Percentiles rank a stretch among this genome's conserved stretches.
These are phyloP conservation scores for Hetaerina americana DNA, from an alignment of 1,140 invertebrate species.

Conservation along the genomic window DNA sequence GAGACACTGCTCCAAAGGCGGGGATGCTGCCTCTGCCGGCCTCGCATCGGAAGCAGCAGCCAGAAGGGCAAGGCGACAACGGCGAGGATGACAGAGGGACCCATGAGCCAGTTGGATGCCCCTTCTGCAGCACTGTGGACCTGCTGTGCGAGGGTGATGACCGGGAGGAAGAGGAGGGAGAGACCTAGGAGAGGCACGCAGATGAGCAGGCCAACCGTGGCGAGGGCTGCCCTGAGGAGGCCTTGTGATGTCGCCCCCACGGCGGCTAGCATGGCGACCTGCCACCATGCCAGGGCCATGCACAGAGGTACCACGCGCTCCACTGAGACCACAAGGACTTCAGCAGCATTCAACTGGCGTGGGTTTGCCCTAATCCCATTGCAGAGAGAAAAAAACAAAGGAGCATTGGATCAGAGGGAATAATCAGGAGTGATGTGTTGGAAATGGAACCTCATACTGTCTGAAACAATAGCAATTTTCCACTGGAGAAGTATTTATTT, in stretches of 20 bases:
- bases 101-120: not conserved
- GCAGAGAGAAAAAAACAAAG: no score
- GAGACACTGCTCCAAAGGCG: not conserved
- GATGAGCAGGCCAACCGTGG: conserved; percentile 57
- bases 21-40: not conserved
- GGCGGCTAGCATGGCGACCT: conserved; percentile 17
- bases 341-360: not conserved
- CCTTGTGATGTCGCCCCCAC: conserved; percentile 58
- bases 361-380: no score
- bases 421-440: no score
- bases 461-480: no score
- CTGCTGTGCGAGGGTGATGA: conserved; percentile 39
- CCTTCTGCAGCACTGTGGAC: not conserved
- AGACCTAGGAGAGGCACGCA: conserved; percentile 65
- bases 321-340: not conserved
- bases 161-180: conserved; percentile 53
- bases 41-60: not conserved
- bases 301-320: not conserved
- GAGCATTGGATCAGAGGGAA: no score
- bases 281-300: not conserved
- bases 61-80: not conserved
- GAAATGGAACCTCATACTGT: no score
- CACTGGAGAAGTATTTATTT: no score
- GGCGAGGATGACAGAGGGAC: not conserved
- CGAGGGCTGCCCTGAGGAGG: conserved; percentile 57